phyloP scores from a whole-genome alignment of 2,113 vertebrate genomes.

The Hepsetus odoe region DNA sequence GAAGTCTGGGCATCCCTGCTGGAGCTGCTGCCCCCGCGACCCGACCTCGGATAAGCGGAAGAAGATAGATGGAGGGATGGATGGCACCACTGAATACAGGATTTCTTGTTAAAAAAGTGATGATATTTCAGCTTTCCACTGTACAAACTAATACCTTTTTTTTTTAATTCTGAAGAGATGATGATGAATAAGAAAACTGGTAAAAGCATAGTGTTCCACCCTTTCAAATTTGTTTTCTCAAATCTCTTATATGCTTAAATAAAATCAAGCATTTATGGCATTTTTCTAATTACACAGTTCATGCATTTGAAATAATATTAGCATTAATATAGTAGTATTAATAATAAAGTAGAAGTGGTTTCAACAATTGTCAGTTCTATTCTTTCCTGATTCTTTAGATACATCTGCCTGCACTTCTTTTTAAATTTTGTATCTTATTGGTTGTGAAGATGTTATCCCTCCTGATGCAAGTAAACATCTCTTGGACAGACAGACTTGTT shows the following conservation, averaged over 20 bases:
- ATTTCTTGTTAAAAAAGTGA: no score
- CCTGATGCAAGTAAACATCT: slow-evolving; percentile 22
- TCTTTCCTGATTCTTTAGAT: background rate
- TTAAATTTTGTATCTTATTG: background rate
- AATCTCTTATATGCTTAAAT: background rate
- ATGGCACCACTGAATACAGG: no score
- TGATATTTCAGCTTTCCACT: no score
- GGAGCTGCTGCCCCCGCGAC: no score
- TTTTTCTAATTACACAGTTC: slow-evolving; percentile 24
- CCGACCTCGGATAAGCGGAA: no score
- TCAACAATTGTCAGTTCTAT: background rate
- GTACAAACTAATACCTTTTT: no score
- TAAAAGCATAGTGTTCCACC: no score
- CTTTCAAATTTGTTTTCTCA: no score
- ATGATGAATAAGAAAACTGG: no score
- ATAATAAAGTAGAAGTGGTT: slow-evolving; percentile 14
- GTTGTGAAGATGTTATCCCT: slow-evolving; percentile 16
- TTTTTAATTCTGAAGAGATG: no score
- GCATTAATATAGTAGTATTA: slow-evolving; percentile 28
- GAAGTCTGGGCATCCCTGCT: no score
- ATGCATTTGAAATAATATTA: slow-evolving; percentile 7
- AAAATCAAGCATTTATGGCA: background rate
- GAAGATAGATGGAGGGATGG: no score
- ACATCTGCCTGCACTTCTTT: background rate
- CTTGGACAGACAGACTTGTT: slow-evolving; percentile 54